Evolutionary conservation across 2,888 invertebrate species (phyloP).

Genomic region (Automeris io): DNA sequence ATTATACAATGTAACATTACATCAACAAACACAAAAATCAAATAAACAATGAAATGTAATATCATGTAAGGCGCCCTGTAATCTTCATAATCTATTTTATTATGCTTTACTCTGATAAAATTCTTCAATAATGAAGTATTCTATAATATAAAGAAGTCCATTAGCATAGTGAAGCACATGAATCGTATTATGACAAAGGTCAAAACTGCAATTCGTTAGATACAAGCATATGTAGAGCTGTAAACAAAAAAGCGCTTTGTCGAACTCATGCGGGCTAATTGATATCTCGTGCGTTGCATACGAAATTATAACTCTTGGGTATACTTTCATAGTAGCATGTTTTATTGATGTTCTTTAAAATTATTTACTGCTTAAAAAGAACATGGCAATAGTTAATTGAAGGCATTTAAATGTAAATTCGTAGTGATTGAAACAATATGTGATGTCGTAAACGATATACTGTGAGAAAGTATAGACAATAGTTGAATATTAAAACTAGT

Average conservation of each 20-base stretch:
- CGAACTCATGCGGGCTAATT: slow-evolving; percentile 52
- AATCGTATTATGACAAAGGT: slow-evolving; percentile 18
- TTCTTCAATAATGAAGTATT: slow-evolving; percentile 8
- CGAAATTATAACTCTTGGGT: slow-evolving; percentile 36
- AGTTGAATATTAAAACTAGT: slow-evolving; percentile 17
- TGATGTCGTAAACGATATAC: too few species aligned
- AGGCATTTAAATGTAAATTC: too few species aligned
- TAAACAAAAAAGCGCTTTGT: slow-evolving; percentile 45
- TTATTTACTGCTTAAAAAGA: too few species aligned
- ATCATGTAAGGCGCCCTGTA: too few species aligned
- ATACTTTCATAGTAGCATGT: slow-evolving; percentile 27
- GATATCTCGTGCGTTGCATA: slow-evolving; percentile 41
- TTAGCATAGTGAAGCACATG: neutral
- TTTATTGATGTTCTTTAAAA: too few species aligned
- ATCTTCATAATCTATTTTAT: slow-evolving; percentile 30
- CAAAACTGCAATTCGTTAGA: slow-evolving; percentile 27
- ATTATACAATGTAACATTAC: too few species aligned
- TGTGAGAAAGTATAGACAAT: neutral
- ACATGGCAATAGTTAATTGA: too few species aligned
- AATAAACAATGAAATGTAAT: too few species aligned
- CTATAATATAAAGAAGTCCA: neutral
- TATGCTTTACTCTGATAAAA: slow-evolving; percentile 13
- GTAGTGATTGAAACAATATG: too few species aligned
- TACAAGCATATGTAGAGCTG: slow-evolving; percentile 21
- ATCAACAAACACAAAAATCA: too few species aligned